Evolutionary conservation across 1,140 invertebrate genomes (phyloP), one percentile per base, ranked within the genome.

Genomic region (Hypsibius dujardini): DNA sequence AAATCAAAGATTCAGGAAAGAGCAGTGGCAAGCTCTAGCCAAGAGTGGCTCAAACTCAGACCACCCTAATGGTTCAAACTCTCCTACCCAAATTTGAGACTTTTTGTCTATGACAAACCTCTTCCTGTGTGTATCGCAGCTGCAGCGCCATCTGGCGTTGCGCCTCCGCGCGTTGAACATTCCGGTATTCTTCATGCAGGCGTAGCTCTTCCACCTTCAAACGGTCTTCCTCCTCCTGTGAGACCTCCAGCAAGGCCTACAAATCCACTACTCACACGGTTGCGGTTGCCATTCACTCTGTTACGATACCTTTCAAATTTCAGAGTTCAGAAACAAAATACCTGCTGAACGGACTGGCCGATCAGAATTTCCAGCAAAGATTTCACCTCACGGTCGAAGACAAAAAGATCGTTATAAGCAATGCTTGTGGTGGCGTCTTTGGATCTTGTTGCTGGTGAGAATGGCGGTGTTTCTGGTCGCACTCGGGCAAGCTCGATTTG

Each of bases 191-290:
- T 67, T 67, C 12, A 12, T 45, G 42, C 12, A 15, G 3, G 62
- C 42, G 42, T 7, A 15, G 12, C 62, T 67, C 62, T 12, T 67
- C 62, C 42, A 15, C 45, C 42, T 3, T 45, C 3, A 15, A 42
- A 15, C 12, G 42, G 7, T 15, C 62, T 7, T 67, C 42, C 42
- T 67, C 62, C 42, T 67, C 62, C 45, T 67, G 62, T 15, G 12
- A 67, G 3, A 67, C 62, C 42, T 67, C 62, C 62, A 67, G 45
- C 62, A 67, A 42, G 42, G 12, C 42, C 62, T 67, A 67, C 12
- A 67, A 56, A 56, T 28, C 28, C 28, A 28, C 28, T 28, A 28
- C 28, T 28, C 28, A 28, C 28, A 28, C 28, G 28, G 28, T 28
- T 28, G 28, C 28, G 28, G 28, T 28, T 28, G 28, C 28, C 28